Percentiles rank a stretch among this genome's conserved stretches.
Evolutionary conservation across 1,140 invertebrate species (phyloP).

Genomic region (Leptoteleia sp.): DNA sequence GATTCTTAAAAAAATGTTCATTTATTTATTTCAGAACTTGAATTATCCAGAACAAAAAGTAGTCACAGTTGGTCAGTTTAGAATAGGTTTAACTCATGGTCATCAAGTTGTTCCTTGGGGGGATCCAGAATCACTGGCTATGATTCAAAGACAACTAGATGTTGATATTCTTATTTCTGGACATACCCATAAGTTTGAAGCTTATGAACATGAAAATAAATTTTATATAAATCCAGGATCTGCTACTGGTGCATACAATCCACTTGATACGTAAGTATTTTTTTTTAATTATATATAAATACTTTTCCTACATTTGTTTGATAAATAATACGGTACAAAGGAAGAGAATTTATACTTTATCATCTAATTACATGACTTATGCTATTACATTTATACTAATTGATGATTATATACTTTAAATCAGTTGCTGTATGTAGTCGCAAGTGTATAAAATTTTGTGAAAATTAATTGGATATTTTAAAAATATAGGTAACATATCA

Average conservation of each 20-base stretch:
- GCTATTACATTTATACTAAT: too few species aligned
- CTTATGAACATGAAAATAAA: conserved; percentile 98
- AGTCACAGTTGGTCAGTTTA: conserved; percentile 98
- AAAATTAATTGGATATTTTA: too few species aligned
- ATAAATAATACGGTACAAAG: too few species aligned
- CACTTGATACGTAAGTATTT: conserved; percentile 94
- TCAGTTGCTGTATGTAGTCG: too few species aligned
- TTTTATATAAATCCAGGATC: conserved; percentile 99
- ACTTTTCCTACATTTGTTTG: too few species aligned
- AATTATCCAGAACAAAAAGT: conserved; percentile 99
- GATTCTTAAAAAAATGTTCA: neutral
- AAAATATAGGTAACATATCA: too few species aligned
- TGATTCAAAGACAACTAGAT: conserved; percentile 97
- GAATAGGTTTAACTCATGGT: conserved; percentile 98
- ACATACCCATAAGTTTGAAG: conserved; percentile 99
- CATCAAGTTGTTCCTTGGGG: conserved; percentile 99
- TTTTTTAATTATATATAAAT: too few species aligned
- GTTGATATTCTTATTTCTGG: conserved; percentile 99
- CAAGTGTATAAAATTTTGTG: too few species aligned
- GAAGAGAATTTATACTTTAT: too few species aligned
- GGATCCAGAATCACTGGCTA: conserved; percentile 94
- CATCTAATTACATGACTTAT: too few species aligned
- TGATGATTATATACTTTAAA: too few species aligned
- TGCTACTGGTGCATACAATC: conserved; percentile 98
- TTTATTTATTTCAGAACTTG: conserved; percentile 85